Evolutionary conservation across 2,888 invertebrate species (phyloP).

Genomic region (Dioctria rufipes): DNA sequence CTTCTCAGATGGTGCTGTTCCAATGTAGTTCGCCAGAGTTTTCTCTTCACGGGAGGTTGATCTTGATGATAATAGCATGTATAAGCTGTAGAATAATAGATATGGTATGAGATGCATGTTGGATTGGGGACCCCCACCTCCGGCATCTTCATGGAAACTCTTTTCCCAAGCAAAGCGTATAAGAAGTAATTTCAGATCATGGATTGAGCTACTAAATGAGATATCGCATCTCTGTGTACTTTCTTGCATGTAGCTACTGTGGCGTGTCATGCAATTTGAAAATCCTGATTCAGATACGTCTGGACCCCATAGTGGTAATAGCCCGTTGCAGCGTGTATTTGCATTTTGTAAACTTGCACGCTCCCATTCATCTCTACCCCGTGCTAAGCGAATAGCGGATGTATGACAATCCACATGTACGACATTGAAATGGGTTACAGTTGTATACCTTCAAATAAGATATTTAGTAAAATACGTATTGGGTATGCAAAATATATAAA

Average conservation of each 20-base stretch:
- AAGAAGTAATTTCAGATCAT: constrained; percentile 92
- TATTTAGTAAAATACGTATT: neutral
- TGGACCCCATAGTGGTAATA: constrained; percentile 97
- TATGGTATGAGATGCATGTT: constrained; percentile 98
- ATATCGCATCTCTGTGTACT: constrained; percentile 71
- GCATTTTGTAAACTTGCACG: constrained; percentile 98
- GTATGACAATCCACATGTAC: constrained; percentile 99
- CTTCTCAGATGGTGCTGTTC: constrained; percentile 75
- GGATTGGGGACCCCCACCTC: constrained; percentile 96
- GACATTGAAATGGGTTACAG: constrained; percentile 98
- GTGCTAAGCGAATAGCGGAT: constrained; percentile 88
- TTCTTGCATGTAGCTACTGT: constrained; percentile 84
- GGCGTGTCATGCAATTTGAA: constrained; percentile 93
- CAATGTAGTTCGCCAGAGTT: constrained; percentile 81
- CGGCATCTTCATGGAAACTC: constrained; percentile 97
- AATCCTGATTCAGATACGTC: constrained; percentile 93
- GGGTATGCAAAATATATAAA: neutral
- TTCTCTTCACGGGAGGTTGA: constrained; percentile 85
- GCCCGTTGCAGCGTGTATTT: constrained; percentile 96
- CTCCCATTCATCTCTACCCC: constrained; percentile 95
- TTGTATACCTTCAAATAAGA: constrained; percentile 77
- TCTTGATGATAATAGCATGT: constrained; percentile 91
- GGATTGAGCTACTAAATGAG: constrained; percentile 76
- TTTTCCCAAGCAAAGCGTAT: constrained; percentile 93
- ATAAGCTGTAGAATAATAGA: constrained; percentile 93